These are phyloP conservation scores for Drosophila nr. perissopoda DNA, from an alignment of 2,888 invertebrate species.

Conservation along the genomic window DNA sequence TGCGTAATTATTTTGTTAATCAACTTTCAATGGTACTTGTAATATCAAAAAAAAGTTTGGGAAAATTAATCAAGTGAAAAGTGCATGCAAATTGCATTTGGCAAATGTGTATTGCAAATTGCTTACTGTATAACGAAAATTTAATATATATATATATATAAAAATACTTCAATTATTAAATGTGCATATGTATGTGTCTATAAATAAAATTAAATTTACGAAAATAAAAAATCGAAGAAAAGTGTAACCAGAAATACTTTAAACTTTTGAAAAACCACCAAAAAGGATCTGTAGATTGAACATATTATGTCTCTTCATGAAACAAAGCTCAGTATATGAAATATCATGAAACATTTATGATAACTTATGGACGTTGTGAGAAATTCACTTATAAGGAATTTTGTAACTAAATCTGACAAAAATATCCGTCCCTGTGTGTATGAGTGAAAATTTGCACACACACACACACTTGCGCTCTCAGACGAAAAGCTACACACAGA, in stretches of 20 bases:
- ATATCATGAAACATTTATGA: conserved; percentile 47
- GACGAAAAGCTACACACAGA: conserved; percentile 41
- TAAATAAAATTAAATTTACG: conserved; percentile 42
- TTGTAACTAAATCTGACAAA: conserved; percentile 84
- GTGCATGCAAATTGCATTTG: conserved; percentile 59
- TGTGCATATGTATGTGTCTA: conserved; percentile 67
- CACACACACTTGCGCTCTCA: conserved; percentile 40
- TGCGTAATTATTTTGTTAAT: conserved; percentile 10
- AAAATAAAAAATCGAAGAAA: conserved; percentile 12
- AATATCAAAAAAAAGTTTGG: conserved; percentile 9
- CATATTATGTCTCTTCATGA: neutral
- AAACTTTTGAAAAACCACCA: conserved; percentile 5
- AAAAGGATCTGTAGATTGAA: conserved; percentile 2
- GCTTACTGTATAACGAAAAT: conserved; percentile 24
- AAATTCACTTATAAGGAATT: conserved; percentile 84
- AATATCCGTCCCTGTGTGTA: conserved; percentile 44
- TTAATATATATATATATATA: conserved; percentile 18
- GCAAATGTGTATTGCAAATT: conserved; percentile 14
- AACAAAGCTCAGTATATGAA: conserved; percentile 15
- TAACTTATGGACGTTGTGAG: conserved; percentile 49
- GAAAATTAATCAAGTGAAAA: conserved; percentile 54
- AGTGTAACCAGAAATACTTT: conserved; percentile 41
- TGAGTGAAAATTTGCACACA: conserved; percentile 58
- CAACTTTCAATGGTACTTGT: neutral
- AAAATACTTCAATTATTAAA: conserved; percentile 9